Conservation (phyloP, 2,113 vertebrate species). For the Oncorhynchus mykiss region DNA sequence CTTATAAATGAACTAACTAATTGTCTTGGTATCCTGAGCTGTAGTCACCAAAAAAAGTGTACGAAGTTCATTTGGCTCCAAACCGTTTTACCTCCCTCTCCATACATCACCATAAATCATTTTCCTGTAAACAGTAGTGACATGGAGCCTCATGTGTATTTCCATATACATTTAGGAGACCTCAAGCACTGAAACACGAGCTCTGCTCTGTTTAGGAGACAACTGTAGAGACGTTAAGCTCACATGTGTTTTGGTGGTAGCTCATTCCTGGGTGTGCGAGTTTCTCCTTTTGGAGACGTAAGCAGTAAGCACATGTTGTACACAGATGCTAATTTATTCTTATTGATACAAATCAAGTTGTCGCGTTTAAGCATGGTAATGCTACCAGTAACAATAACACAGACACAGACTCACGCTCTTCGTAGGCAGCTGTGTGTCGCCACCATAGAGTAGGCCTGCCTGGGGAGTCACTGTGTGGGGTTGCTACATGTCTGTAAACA, state of each 20-base stretch:
- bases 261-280: slow-evolving; percentile 19
- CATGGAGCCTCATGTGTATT: slow-evolving; percentile 74
- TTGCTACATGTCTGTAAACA: slow-evolving; percentile 48
- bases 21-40: neutral
- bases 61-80: slow-evolving; percentile 43
- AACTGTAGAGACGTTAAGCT: slow-evolving; percentile 52
- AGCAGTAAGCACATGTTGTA: slow-evolving; percentile 45
- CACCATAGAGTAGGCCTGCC: slow-evolving; percentile 29
- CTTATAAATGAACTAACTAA: too few species aligned
- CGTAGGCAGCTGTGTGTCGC: slow-evolving; percentile 33
- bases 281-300: slow-evolving; percentile 17
- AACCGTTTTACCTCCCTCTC: slow-evolving; percentile 48
- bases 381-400: slow-evolving; percentile 65
- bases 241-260: slow-evolving; percentile 48
- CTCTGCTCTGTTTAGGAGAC: slow-evolving; percentile 57
- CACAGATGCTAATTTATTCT: slow-evolving; percentile 63
- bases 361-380: slow-evolving; percentile 57
- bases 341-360: slow-evolving; percentile 65
- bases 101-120: slow-evolving; percentile 77
- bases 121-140: slow-evolving; percentile 79
- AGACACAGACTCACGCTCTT: slow-evolving; percentile 9
- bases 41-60: slow-evolving; percentile 8
- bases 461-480: slow-evolving; percentile 20
- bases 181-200: slow-evolving; percentile 72
- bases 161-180: slow-evolving; percentile 74